phyloP scores from a whole-genome alignment of 2,888 invertebrate species.

The Euplexia lucipara region DNA sequence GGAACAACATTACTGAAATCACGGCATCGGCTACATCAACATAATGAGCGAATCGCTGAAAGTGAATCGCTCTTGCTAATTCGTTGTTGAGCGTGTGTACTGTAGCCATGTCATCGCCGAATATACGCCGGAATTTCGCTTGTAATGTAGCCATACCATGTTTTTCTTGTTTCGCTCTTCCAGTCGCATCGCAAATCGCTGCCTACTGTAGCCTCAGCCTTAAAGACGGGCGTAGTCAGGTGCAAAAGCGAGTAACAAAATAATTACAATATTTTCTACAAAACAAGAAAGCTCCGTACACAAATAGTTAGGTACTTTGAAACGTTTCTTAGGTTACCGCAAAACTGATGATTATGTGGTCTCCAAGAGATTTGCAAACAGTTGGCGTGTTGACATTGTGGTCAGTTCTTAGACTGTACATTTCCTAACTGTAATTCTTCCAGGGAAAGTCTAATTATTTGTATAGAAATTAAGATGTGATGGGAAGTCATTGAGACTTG shows the following conservation, averaged over 20 bases:
- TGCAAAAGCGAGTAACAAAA: slow-evolving; percentile 14
- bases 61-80: no score
- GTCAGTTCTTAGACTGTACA: slow-evolving; percentile 46
- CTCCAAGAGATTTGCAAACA: slow-evolving; percentile 63
- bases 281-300: slow-evolving; percentile 59
- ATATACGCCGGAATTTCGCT: no score
- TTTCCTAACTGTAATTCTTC: slow-evolving; percentile 58
- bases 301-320: slow-evolving; percentile 36
- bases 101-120: no score
- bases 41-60: no score
- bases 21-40: no score
- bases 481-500: slow-evolving; percentile 21
- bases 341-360: slow-evolving; percentile 68
- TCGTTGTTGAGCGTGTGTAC: no score
- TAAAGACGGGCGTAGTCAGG: no score
- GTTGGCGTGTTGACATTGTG: slow-evolving; percentile 70
- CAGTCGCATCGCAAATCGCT: no score
- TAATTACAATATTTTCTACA: slow-evolving; percentile 36
- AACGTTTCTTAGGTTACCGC: slow-evolving; percentile 60
- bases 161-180: no score
- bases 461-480: slow-evolving; percentile 38
- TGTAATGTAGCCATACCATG: no score
- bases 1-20: no score
- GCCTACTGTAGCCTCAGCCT: no score
- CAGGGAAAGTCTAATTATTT: slow-evolving; percentile 59